Conservation (phyloP, 2,888 invertebrate genomes). For the Neoascia interrupta region DNA sequence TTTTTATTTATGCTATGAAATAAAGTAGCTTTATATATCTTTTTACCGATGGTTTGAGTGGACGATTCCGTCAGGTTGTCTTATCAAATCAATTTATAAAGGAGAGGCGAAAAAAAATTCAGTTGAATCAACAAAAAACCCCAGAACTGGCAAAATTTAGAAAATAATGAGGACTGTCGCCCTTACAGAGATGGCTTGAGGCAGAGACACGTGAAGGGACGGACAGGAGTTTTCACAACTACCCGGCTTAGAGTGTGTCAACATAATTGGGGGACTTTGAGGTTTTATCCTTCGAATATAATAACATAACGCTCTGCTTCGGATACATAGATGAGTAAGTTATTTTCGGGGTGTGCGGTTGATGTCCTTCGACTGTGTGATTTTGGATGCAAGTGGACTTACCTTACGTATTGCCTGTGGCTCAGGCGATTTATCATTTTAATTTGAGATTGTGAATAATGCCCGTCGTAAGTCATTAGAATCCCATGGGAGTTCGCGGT, state of each 20-base stretch:
- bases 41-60: slow-evolving; percentile 32
- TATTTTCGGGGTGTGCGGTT: slow-evolving; percentile 4
- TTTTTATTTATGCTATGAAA: slow-evolving; percentile 32
- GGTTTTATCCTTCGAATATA: slow-evolving; percentile 22
- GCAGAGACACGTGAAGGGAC: slow-evolving; percentile 13
- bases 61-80: slow-evolving; percentile 68
- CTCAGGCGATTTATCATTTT: slow-evolving; percentile 66
- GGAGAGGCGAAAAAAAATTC: slow-evolving; percentile 30
- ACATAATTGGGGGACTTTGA: slow-evolving; percentile 11
- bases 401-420: slow-evolving; percentile 25
- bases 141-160: slow-evolving; percentile 46
- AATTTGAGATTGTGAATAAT: slow-evolving; percentile 65
- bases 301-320: too few species aligned
- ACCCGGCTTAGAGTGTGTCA: slow-evolving; percentile 10
- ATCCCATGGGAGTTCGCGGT: slow-evolving; percentile 58
- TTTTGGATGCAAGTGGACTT: slow-evolving; percentile 32
- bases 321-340: too few species aligned
- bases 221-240: slow-evolving; percentile 8
- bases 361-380: neutral
- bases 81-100: slow-evolving; percentile 69
- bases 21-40: slow-evolving; percentile 24
- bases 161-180: slow-evolving; percentile 60
- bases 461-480: slow-evolving; percentile 63
- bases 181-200: slow-evolving; percentile 37
- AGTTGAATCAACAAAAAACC: slow-evolving; percentile 50